Conservation (phyloP, 2,888 invertebrate genomes). For the Aleiodes leptofemur region DNA sequence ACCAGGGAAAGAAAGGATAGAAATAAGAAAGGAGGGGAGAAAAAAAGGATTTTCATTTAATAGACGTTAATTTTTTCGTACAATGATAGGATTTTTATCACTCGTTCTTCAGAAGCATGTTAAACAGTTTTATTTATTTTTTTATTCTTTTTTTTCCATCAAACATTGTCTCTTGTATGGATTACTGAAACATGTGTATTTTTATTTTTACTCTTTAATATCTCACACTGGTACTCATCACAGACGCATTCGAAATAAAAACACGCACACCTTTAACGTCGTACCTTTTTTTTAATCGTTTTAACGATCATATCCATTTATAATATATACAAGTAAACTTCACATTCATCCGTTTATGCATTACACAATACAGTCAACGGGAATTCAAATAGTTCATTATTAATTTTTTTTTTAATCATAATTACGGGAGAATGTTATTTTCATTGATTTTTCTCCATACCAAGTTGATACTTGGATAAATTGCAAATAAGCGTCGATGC, state of each 20-base stretch:
- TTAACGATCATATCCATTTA: constrained; percentile 68
- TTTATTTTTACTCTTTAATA: constrained; percentile 39
- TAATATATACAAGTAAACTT: constrained; percentile 68
- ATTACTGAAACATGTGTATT: constrained; percentile 43
- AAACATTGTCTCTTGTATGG: constrained; percentile 42
- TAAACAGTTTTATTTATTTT: constrained; percentile 1
- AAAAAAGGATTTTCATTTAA: constrained; percentile 52
- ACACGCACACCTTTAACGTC: constrained; percentile 71
- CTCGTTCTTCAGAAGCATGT: constrained; percentile 15
- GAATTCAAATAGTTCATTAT: constrained; percentile 24
- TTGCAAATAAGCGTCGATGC: constrained; percentile 31
- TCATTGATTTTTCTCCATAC: constrained; percentile 9
- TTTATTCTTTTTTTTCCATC: constrained; percentile 31
- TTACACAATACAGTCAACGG: constrained; percentile 21
- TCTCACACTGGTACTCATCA: constrained; percentile 64
- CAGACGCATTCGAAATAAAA: constrained; percentile 73
- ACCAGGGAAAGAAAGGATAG: constrained; percentile 59
- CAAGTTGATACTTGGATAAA: constrained; percentile 2
- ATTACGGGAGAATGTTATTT: constrained; percentile 39
- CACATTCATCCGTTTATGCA: constrained; percentile 28
- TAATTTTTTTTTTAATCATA: constrained; percentile 33
- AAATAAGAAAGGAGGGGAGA: constrained; percentile 48
- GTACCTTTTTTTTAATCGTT: constrained; percentile 60
- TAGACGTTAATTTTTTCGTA: constrained; percentile 51
- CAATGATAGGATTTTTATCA: constrained; percentile 27